phyloP scores from a whole-genome alignment of 1,140 invertebrate species.

The Drosophila virilis region DNA sequence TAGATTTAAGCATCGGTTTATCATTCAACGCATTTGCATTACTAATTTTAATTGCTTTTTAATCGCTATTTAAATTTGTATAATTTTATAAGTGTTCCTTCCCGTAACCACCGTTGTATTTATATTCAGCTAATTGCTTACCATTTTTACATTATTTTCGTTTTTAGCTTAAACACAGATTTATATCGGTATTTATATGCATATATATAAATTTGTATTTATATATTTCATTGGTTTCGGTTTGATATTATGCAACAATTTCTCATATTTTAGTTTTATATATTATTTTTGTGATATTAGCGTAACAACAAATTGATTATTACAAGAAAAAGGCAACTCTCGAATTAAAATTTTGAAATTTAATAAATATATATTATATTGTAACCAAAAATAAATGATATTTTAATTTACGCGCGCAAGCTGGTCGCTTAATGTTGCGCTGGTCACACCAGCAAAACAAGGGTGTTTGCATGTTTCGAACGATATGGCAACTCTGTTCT shows the following conservation, averaged over 20 bases:
- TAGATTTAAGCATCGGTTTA: constrained; percentile 56
- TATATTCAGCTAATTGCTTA: constrained; percentile 50
- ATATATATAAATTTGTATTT: constrained; percentile 44
- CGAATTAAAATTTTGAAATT: constrained; percentile 80
- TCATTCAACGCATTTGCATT: constrained; percentile 50
- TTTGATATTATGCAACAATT: constrained; percentile 59
- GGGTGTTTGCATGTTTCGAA: not conserved
- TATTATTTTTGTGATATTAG: constrained; percentile 83
- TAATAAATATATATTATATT: constrained; percentile 72
- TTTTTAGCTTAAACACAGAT: constrained; percentile 48
- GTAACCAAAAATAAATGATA: constrained; percentile 27
- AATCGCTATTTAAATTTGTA: constrained; percentile 41
- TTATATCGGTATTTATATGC: constrained; percentile 49
- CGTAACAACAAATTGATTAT: constrained; percentile 71
- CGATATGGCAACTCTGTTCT: constrained; percentile 29
- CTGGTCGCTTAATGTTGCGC: no score
- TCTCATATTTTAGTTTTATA: constrained; percentile 72
- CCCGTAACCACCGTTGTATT: constrained; percentile 48
- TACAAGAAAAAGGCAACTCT: constrained; percentile 70
- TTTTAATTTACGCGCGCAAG: constrained; percentile 21
- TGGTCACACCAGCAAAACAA: constrained; percentile 33
- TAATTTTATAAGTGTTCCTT: constrained; percentile 24
- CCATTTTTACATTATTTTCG: constrained; percentile 22
- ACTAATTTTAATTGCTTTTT: constrained; percentile 31
- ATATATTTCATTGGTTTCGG: constrained; percentile 64